Percentiles rank a stretch among this genome's conserved stretches.
phyloP scores from a whole-genome alignment of 2,888 invertebrate genomes.

The Tetragonisca angustula region DNA sequence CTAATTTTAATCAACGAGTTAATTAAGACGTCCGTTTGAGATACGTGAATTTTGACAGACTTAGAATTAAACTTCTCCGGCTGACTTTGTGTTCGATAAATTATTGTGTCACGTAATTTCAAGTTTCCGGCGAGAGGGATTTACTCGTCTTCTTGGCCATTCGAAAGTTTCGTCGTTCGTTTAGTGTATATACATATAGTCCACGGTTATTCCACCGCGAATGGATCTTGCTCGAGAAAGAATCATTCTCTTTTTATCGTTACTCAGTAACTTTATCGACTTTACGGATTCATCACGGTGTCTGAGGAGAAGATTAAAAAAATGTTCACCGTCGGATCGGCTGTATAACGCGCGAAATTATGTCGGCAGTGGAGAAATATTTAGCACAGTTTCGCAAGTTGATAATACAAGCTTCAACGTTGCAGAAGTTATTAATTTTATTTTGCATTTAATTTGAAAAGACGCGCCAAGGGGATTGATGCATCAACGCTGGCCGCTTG shows the following conservation, averaged over 20 bases:
- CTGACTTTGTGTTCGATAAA: no score
- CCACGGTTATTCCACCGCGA: conserved; percentile 6
- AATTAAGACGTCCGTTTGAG: no score
- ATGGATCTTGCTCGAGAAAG: neutral
- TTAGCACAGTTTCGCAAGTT: neutral
- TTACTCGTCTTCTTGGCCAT: neutral
- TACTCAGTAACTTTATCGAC: conserved; percentile 9
- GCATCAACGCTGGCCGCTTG: neutral
- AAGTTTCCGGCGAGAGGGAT: neutral
- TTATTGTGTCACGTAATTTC: neutral
- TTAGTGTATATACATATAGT: neutral
- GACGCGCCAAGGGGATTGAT: neutral
- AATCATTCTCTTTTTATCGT: neutral
- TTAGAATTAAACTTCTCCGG: no score
- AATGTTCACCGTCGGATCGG: neutral
- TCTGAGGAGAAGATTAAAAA: neutral
- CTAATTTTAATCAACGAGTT: no score
- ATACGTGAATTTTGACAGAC: no score
- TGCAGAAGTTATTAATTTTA: neutral
- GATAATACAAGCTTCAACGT: neutral
- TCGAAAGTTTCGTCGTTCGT: conserved; percentile 4
- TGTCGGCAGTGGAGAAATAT: neutral
- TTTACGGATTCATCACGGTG: conserved; percentile 3
- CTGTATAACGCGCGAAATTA: neutral
- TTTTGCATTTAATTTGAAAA: neutral